A percentile compares a stretch with the other conserved stretches of the same genome.
These are phyloP conservation scores for Echiichthys vipera DNA, from an alignment of 2,797 vertebrate genomes.

Conservation along the genomic window DNA sequence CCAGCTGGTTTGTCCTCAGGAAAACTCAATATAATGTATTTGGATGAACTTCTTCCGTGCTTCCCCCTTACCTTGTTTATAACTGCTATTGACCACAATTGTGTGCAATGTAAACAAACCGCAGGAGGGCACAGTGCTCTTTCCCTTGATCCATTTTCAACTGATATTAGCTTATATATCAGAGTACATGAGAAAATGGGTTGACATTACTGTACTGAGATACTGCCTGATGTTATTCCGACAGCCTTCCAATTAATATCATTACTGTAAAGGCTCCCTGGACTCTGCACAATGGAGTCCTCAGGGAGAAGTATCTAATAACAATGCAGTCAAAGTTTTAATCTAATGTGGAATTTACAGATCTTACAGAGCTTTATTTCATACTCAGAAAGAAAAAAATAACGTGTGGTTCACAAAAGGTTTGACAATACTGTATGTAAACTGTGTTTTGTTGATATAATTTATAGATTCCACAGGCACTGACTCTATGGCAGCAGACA, in stretches of 20 bases:
- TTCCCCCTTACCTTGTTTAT: constrained; percentile 18
- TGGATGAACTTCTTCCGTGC: constrained; percentile 19
- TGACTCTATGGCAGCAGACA: too few species aligned
- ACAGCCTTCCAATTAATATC: constrained; percentile 68
- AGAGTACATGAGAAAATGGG: constrained; percentile 30
- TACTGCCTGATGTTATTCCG: constrained; percentile 48
- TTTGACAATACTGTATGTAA: constrained; percentile 13
- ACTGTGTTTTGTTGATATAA: neutral
- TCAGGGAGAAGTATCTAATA: constrained; percentile 59
- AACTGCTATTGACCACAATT: constrained; percentile 31
- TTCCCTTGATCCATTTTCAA: constrained; percentile 20
- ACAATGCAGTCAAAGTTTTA: constrained; percentile 50
- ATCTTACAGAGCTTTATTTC: constrained; percentile 22
- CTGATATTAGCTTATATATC: constrained; percentile 36
- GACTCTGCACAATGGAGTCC: constrained; percentile 39
- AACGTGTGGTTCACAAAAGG: neutral
- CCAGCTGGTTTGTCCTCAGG: constrained; percentile 16
- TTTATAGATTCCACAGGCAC: neutral
- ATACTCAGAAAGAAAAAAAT: neutral
- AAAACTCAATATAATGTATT: constrained; percentile 32
- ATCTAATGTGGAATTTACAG: constrained; percentile 26
- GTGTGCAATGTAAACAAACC: constrained; percentile 42
- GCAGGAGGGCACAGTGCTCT: constrained; percentile 3
- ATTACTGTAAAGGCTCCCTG: constrained; percentile 66
- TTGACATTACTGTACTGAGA: constrained; percentile 30